Conservation (phyloP, 1,140 invertebrate species). For the Drosophila nigrodunni region DNA sequence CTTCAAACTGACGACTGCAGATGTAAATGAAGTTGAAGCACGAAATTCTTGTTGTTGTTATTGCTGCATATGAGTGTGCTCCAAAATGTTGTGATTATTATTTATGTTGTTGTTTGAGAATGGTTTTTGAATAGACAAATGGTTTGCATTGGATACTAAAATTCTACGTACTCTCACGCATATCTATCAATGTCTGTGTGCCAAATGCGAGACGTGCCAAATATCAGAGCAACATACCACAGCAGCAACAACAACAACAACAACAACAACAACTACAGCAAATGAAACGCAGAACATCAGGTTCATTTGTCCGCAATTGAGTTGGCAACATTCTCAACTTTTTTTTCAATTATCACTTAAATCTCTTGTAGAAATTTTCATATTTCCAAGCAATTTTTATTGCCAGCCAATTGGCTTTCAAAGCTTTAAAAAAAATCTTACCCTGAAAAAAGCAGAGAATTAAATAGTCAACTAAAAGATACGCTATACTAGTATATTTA, state of each 20-base stretch:
- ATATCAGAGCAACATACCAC: constrained; percentile 66
- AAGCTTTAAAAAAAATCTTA: not conserved
- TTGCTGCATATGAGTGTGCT: constrained; percentile 3
- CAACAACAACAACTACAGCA: constrained; percentile 19
- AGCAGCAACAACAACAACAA: constrained; percentile 17
- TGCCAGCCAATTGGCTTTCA: constrained; percentile 42
- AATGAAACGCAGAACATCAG: constrained; percentile 7
- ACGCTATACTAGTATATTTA: not conserved
- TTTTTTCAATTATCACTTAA: not conserved
- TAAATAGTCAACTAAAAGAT: not conserved
- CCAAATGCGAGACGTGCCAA: constrained; percentile 68
- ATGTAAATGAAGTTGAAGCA: not conserved
- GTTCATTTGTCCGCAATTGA: constrained; percentile 41
- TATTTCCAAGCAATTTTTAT: constrained; percentile 39
- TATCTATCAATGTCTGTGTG: constrained; percentile 15
- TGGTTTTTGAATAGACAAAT: constrained; percentile 39
- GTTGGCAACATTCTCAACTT: constrained; percentile 31
- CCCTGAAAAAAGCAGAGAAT: not conserved
- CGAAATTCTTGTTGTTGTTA: not conserved
- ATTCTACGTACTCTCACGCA: constrained; percentile 14
- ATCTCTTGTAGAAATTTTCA: constrained; percentile 11
- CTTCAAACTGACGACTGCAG: not conserved
- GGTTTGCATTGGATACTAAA: constrained; percentile 32
- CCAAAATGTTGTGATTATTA: constrained; percentile 34
- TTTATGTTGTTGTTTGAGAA: constrained; percentile 47